phyloP scores from a whole-genome alignment of 2,113 vertebrate genomes.

The Corythoichthys haematopterus region DNA sequence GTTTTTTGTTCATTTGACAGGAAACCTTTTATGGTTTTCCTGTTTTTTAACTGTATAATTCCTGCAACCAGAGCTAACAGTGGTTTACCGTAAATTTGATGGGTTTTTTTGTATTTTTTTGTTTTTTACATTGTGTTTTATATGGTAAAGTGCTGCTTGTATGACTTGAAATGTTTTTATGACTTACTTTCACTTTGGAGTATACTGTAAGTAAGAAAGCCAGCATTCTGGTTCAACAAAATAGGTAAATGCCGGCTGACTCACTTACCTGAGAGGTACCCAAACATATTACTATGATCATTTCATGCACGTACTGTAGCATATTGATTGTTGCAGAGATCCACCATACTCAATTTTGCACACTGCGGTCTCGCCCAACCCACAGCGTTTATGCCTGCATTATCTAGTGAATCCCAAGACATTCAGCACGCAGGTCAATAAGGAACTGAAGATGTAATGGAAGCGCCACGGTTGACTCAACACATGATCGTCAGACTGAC shows the following conservation, averaged over 20 bases:
- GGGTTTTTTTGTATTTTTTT: too few species aligned
- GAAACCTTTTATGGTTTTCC: too few species aligned
- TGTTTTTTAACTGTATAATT: too few species aligned
- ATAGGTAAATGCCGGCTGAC: neutral
- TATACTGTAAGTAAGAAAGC: neutral
- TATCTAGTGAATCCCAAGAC: neutral
- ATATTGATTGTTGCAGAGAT: slow-evolving; percentile 1
- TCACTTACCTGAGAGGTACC: neutral
- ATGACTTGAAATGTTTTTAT: neutral
- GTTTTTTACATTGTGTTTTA: too few species aligned
- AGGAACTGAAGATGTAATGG: neutral
- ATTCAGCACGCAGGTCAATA: neutral
- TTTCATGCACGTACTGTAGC: neutral
- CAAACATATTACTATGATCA: neutral
- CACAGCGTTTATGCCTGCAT: neutral
- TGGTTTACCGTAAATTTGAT: too few species aligned
- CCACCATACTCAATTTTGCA: neutral
- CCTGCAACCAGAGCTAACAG: too few species aligned
- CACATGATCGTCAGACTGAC: neutral
- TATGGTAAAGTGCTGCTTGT: neutral
- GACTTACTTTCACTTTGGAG: neutral
- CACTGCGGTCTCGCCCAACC: neutral
- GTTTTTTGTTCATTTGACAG: too few species aligned
- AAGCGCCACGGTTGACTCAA: neutral
- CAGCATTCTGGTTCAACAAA: neutral